phyloP scores from a whole-genome alignment of 2,888 invertebrate genomes.

The Stenodera caucasica region DNA sequence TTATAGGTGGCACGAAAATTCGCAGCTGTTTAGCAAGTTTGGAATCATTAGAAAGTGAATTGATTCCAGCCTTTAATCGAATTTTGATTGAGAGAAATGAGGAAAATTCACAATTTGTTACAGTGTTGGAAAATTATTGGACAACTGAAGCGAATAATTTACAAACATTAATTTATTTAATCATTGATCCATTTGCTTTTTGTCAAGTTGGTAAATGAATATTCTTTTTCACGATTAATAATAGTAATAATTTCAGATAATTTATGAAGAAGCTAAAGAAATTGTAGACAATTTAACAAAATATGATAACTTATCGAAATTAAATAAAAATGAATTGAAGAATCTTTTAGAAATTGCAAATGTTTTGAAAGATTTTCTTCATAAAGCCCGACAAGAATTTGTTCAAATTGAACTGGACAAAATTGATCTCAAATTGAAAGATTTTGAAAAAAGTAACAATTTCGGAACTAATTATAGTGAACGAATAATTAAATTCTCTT shows the following conservation, averaged over 20 bases:
- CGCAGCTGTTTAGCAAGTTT: conserved; percentile 68
- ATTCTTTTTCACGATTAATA: background rate
- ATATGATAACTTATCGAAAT: background rate
- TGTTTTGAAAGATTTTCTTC: conserved; percentile 37
- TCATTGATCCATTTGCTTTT: conserved; percentile 71
- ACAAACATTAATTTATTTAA: conserved; percentile 63
- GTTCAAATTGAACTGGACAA: conserved; percentile 23
- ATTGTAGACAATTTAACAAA: conserved; percentile 28
- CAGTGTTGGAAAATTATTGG: conserved; percentile 63
- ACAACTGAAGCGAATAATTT: conserved; percentile 62
- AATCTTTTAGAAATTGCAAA: conserved; percentile 33
- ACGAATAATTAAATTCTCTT: conserved; percentile 7
- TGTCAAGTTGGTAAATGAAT: conserved; percentile 59
- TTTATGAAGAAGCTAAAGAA: conserved; percentile 38
- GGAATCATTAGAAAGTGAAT: conserved; percentile 68
- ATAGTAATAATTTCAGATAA: conserved; percentile 33
- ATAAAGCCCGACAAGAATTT: conserved; percentile 28
- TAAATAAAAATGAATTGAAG: conserved; percentile 20
- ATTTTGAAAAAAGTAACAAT: conserved; percentile 35
- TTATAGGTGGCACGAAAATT: conserved; percentile 62
- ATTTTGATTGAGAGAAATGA: conserved; percentile 57
- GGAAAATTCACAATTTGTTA: conserved; percentile 58
- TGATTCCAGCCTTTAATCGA: conserved; percentile 63
- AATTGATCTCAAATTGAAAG: conserved; percentile 25
- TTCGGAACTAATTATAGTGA: background rate